Evolutionary conservation across 2,113 vertebrate genomes (phyloP), one percentile per base, ranked within the genome.

Genomic region (Morphnarchus princeps): DNA sequence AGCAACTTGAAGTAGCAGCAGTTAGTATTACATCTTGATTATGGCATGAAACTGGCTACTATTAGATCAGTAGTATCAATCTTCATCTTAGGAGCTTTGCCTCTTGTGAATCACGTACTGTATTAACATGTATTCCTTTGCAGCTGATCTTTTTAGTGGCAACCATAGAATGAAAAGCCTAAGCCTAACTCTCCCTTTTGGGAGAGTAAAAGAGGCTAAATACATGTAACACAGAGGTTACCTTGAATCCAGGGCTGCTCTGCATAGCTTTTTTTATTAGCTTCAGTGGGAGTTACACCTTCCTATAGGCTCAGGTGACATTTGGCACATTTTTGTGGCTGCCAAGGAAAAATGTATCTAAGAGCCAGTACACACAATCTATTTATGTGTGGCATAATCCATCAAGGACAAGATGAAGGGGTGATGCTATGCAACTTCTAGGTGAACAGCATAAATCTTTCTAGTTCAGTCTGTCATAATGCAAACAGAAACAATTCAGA

Each of bases 51-150:
- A 45, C 16, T 11, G 6, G 31, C 34, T 78, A 17, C 29, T 40
- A 6, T 2, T 2, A 36, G 20, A 11, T 63, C 14, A 59, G 21
- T 2, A 29, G 34, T 3, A 47, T 9, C 13, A 6, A 20, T 2
- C 25, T 50, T 45, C 20, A 24, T 17, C 28, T 47, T 12, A 3
- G 25, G 17, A 55, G 38, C 14, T 50, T 21, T 36, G 38, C 32
- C 54, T 36, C 59, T 73, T 57, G 55, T 50, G 38, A 29, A 45
- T 10, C 36, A 29, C 3, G 16, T 13, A 2, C 32, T 55, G 11
- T 25, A 76, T 12, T 58, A 58, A 52, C 13, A 25, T 0, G 1
- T 28, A 22, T 21, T 66, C n/a, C 20, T 82, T 52, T 40, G 11
- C 40, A 74, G 31, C 58, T 36, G 14, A 29, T 49, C 18, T 36